Base-by-base conservation (phyloP, 1,140 invertebrate species). In the Bombus consobrinus region DNA sequence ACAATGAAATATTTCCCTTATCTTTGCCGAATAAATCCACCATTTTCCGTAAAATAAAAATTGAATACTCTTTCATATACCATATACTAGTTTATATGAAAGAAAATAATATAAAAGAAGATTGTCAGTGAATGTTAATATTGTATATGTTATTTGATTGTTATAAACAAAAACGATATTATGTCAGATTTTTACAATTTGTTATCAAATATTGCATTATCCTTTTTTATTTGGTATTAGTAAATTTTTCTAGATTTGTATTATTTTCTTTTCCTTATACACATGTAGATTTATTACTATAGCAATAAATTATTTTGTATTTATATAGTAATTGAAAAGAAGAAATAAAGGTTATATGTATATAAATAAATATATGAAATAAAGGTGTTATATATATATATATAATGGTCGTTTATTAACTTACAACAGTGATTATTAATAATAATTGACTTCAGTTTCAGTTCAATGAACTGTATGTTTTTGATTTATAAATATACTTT, bases 1-100 rank as follows among this genome's bases (percentile, higher is more conserved):
- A 87, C 15, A 94, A 87, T 22, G 90, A 93, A 80, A 93, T 90
- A 80, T 93, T 93, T 64, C 69, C 76, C 10, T 76, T 86, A 28
- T 91, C 83, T 74, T 81, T 83, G 34, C 43, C 86, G 1, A 80
- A 64, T 59, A 91, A 57, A 74, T 92, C 85, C 57, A 90, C 85
- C 90, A 91, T 91, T 80, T 83, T 57, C 3, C 22, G 8, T 32
- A n/a, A 82, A 72, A 28, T 37, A 39, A 13, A 41, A 41, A 73
- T 13, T 34, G 18, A 53, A 22, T 53, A 53, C 47, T 53, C 47
- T 22, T 22, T 53, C 18, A 53, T 53, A 22, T 53, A 53, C 18
- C 47, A 53, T 53, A 53, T 53, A 22, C 18, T 53, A 53, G 18
- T 53, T 5, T 22, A 22, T 22, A 53, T 53, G 47, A 53, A 53